A percentile compares a stretch with the other conserved stretches of the same genome.
Evolutionary conservation across 2,888 invertebrate genomes (phyloP).

Genomic region (Pinctada fucata): DNA sequence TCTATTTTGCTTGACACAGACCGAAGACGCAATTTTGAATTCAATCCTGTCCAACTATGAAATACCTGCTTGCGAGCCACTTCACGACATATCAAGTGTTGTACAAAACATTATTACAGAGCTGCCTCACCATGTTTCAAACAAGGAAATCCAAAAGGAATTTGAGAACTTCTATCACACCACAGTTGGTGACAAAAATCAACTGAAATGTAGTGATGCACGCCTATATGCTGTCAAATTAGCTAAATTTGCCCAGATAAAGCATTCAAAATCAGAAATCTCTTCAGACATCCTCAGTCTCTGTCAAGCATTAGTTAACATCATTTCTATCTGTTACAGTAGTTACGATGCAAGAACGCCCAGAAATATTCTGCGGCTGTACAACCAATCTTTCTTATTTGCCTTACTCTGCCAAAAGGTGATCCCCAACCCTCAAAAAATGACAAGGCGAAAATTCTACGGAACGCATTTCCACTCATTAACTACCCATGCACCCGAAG

Average conservation of each 20-base stretch:
- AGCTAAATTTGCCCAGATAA: conserved; percentile 3
- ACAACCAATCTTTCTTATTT: conserved; percentile 16
- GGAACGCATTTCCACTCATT: conserved; percentile 10
- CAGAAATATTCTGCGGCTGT: conserved; percentile 1
- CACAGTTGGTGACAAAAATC: conserved; percentile 18
- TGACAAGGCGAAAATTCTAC: conserved; percentile 20
- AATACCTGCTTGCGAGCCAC: conserved; percentile 13
- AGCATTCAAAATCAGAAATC: background rate
- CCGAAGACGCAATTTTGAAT: background rate
- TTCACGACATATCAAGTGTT: conserved; percentile 14
- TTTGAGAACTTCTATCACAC: conserved; percentile 6
- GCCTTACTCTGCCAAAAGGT: background rate
- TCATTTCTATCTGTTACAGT: conserved; percentile 12
- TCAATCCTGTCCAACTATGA: conserved; percentile 1
- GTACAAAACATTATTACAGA: conserved; percentile 13
- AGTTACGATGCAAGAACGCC: background rate
- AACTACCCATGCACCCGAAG: conserved; percentile 18
- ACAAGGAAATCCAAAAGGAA: background rate
- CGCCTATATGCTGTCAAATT: conserved; percentile 12
- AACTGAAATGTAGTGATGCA: conserved; percentile 24
- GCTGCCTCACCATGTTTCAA: conserved; percentile 2
- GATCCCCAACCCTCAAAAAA: background rate
- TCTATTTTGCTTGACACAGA: background rate
- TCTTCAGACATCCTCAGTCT: background rate
- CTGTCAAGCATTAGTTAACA: conserved; percentile 2